phyloP scores from a whole-genome alignment of 1,140 invertebrate genomes.

The Magallana ariakensis region DNA sequence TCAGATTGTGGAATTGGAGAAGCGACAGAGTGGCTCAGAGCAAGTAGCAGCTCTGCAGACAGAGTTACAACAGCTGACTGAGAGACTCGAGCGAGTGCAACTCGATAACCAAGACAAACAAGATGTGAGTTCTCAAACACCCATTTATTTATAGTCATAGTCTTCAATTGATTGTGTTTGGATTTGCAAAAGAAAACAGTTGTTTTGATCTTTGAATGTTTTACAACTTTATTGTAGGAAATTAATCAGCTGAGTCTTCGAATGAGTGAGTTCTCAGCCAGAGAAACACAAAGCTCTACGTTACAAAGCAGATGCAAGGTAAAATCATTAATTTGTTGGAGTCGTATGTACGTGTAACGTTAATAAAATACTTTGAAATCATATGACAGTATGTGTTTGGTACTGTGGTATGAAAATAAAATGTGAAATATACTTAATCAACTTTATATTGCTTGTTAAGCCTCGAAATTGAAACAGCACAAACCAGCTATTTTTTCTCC shows the following conservation, averaged over 20 bases:
- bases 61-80: slow-evolving; percentile 65
- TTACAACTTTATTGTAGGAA: slow-evolving; percentile 53
- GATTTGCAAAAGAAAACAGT: too few relatives aligned
- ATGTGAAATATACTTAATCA: too few relatives aligned
- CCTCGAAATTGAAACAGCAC: too few relatives aligned
- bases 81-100: slow-evolving; percentile 66
- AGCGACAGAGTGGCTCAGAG: slow-evolving; percentile 78
- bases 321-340: background rate
- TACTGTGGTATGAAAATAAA: too few relatives aligned
- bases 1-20: slow-evolving; percentile 86
- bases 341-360: too few relatives aligned
- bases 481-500: too few relatives aligned
- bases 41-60: slow-evolving; percentile 55
- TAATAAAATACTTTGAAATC: too few relatives aligned
- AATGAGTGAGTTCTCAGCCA: slow-evolving; percentile 55
- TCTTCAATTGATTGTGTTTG: too few relatives aligned
- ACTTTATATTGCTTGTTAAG: too few relatives aligned
- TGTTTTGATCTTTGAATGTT: background rate
- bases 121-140: slow-evolving; percentile 58
- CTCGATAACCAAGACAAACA: slow-evolving; percentile 72
- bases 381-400: too few relatives aligned
- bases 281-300: slow-evolving; percentile 52
- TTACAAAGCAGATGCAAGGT: slow-evolving; percentile 56
- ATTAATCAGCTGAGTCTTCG: slow-evolving; percentile 55
- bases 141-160: too few relatives aligned